Percentiles rank a stretch among this genome's conserved stretches.
Evolutionary conservation across 2,113 vertebrate species (phyloP).

Genomic region (Peromyscus polionotus): DNA sequence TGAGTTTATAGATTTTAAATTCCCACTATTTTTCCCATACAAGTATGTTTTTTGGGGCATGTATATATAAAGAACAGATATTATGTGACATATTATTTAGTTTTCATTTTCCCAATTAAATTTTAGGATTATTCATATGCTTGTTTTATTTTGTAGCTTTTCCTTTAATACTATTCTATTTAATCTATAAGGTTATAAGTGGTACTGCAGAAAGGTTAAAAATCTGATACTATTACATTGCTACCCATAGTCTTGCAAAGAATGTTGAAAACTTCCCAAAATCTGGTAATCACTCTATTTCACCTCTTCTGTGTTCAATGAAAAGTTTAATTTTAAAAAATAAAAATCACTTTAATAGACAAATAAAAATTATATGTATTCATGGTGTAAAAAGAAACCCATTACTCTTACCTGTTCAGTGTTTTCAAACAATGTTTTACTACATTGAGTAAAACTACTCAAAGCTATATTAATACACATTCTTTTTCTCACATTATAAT

Average conservation of each 20-base stretch:
- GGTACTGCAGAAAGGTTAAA: not conserved
- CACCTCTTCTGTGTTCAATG: not conserved
- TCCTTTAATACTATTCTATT: not conserved
- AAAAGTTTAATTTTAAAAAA: not conserved
- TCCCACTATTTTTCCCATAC: slow-evolving; percentile 61
- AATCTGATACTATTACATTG: not conserved
- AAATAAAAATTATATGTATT: not conserved
- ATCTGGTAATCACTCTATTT: not conserved
- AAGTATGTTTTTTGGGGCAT: slow-evolving; percentile 32
- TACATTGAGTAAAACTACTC: not conserved
- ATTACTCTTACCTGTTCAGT: not conserved
- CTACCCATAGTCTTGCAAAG: not conserved
- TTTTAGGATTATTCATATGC: not conserved
- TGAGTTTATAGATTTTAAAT: slow-evolving; percentile 75
- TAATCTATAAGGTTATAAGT: not conserved
- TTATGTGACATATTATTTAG: not conserved
- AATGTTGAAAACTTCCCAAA: not conserved
- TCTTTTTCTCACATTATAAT: not conserved
- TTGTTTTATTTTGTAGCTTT: slow-evolving; percentile 21
- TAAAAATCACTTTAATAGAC: not conserved
- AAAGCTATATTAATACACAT: not conserved
- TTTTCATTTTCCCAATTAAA: slow-evolving; percentile 50
- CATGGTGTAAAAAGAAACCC: not conserved
- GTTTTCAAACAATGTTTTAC: not conserved
- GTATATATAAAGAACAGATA: slow-evolving; percentile 38